Percentiles rank a stretch among this genome's conserved stretches.
phyloP scores from a whole-genome alignment of 2,888 invertebrate species.

The Chaetogeoica ovagalla region DNA sequence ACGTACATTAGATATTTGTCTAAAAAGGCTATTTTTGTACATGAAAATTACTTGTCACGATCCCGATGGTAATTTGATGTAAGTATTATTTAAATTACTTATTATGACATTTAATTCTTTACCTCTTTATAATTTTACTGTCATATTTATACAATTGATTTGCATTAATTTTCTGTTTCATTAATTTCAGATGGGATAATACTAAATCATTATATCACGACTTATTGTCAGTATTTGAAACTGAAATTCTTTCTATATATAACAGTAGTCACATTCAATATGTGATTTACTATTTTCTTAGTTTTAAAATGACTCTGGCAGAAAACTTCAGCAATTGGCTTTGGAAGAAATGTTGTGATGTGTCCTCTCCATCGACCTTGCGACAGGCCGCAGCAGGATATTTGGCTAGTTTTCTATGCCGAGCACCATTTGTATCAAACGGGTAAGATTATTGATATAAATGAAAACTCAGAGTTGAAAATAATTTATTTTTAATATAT shows the following conservation, averaged over 20 bases:
- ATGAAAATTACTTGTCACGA: constrained; percentile 67
- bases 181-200: constrained; percentile 63
- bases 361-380: constrained; percentile 67
- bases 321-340: constrained; percentile 72
- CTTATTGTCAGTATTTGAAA: constrained; percentile 67
- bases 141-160: no score
- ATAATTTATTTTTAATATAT: background rate
- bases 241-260: constrained; percentile 79
- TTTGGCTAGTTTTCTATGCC: constrained; percentile 73
- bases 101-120: background rate
- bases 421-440: constrained; percentile 68
- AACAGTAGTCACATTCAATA: constrained; percentile 80
- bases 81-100: background rate
- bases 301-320: constrained; percentile 66
- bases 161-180: background rate
- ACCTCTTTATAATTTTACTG: background rate
- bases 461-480: background rate
- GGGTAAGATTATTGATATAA: constrained; percentile 60
- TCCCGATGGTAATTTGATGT: constrained; percentile 58
- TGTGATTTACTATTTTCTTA: constrained; percentile 73
- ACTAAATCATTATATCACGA: constrained; percentile 65
- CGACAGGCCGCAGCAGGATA: constrained; percentile 75
- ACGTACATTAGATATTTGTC: constrained; percentile 74
- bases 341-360: constrained; percentile 74
- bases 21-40: constrained; percentile 74